Evolutionary conservation across 2,888 invertebrate species (phyloP), one percentile per base, ranked within the genome.

Genomic region (Drosophila setosimentum): DNA sequence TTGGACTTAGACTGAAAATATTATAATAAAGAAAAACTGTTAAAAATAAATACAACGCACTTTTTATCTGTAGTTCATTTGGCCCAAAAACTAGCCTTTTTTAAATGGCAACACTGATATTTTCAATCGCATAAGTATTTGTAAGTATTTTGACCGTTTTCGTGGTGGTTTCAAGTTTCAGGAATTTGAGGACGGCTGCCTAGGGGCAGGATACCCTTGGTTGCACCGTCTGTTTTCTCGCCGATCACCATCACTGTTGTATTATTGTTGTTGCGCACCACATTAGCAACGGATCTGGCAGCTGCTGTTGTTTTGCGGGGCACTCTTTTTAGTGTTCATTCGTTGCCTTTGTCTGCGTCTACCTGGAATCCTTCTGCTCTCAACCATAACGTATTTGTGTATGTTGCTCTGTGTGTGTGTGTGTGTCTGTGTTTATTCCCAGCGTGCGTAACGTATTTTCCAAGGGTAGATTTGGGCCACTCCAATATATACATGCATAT

Each of bases 401-500:
- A n/a, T n/a, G n/a, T n/a, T n/a, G n/a, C n/a, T n/a, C 8, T 54
- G 11, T 7, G 16, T 24, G 30, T 30, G 21, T 1, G 42, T 30
- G 6, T 30, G 33, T 16, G 16, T 24, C 16, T 2, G 45, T 24
- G 32, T 57, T 51, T 62, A 66, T 69, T 79, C 71, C 27, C 76
- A 73, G 70, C 66, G 58, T 79, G 64, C 57, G 50, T 78, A 84
- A 82, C 83, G 83, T 80, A 85, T 78, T 73, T 78, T 78, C 45
- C 50, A 48, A 57, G 42, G 57, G 57, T 57, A 82, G 84, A 79
- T 87, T 82, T 76, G 21, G 76, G 78, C 73, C 81, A 82, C 45
- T 59, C 51, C 63, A 62, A 79, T 21, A 18, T 33, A 42, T n/a
- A 2, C 10, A 45, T 45, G 45, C 13, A 45, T 21, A 5, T 16